Evolutionary conservation across 2,113 vertebrate species (phyloP).

Genomic region (Mirounga angustirostris): DNA sequence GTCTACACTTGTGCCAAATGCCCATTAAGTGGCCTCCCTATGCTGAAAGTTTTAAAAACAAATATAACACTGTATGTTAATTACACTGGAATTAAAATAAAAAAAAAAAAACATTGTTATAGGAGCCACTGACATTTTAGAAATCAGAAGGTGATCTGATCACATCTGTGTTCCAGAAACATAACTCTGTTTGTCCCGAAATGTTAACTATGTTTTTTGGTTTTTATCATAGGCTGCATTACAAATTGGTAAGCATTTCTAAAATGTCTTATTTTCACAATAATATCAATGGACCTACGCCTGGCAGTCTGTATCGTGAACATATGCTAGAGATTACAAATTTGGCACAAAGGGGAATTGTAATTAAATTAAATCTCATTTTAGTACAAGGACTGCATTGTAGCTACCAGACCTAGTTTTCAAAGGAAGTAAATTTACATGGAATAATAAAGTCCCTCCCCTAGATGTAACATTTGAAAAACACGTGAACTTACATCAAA

Average conservation of each 20-base stretch:
- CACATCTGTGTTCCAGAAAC: constrained; percentile 46
- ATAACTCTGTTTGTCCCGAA: constrained; percentile 18
- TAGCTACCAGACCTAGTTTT: background rate
- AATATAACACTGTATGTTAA: background rate
- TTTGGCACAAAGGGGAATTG: constrained; percentile 29
- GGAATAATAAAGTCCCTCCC: constrained; percentile 14
- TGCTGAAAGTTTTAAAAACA: constrained; percentile 61
- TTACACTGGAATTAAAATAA: background rate
- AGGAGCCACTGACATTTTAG: background rate
- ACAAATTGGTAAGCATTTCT: constrained; percentile 55
- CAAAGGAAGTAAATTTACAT: constrained; percentile 53
- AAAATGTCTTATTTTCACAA: constrained; percentile 39
- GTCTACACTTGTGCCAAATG: background rate
- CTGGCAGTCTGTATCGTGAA: constrained; percentile 38
- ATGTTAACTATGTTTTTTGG: constrained; percentile 28
- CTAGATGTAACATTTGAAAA: constrained; percentile 37
- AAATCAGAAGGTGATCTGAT: constrained; percentile 52
- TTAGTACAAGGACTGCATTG: constrained; percentile 30
- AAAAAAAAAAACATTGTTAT: background rate
- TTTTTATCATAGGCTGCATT: constrained; percentile 41
- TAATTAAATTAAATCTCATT: constrained; percentile 48
- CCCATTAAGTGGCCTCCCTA: constrained; percentile 17
- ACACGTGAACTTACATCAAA: background rate
- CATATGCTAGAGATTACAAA: constrained; percentile 38
- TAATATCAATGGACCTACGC: background rate